These are phyloP conservation scores for Scopus umbretta DNA, from an alignment of 2,113 vertebrate genomes.

Conservation along the genomic window DNA sequence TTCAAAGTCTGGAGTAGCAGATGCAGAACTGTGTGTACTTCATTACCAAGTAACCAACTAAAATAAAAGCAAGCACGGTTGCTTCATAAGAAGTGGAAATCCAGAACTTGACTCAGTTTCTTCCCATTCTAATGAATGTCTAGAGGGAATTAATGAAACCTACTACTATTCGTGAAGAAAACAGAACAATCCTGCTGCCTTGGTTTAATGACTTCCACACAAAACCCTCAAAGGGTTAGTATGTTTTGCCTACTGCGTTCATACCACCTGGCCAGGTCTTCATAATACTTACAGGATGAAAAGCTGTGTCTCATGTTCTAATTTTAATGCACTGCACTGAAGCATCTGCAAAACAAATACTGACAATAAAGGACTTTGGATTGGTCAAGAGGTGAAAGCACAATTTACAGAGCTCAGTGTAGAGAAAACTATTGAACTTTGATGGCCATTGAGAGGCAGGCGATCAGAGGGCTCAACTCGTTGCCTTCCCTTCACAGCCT, in stretches of 20 bases:
- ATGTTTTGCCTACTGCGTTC: not conserved
- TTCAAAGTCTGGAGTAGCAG: not conserved
- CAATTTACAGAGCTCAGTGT: not conserved
- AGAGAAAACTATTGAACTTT: not conserved
- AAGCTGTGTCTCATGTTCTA: not conserved
- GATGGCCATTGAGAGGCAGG: not conserved
- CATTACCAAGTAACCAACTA: not conserved
- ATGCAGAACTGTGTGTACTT: not conserved
- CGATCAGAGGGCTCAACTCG: not conserved
- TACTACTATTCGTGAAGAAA: not conserved
- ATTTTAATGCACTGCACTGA: not conserved
- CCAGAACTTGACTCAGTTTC: not conserved
- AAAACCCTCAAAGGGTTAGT: not conserved
- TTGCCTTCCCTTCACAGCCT: not conserved
- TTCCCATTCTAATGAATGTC: not conserved
- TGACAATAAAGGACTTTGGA: not conserved
- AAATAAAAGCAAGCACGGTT: not conserved
- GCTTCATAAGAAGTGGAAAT: not conserved
- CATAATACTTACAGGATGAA: not conserved
- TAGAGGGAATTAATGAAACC: not conserved
- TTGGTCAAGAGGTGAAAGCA: not conserved
- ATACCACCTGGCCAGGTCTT: not conserved
- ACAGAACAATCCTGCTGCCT: not conserved
- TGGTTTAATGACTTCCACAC: not conserved
- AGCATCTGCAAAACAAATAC: not conserved